Evolutionary conservation across 2,797 vertebrate genomes (phyloP), one percentile per base, ranked within the genome.

Genomic region (Ispidina lecontei): DNA sequence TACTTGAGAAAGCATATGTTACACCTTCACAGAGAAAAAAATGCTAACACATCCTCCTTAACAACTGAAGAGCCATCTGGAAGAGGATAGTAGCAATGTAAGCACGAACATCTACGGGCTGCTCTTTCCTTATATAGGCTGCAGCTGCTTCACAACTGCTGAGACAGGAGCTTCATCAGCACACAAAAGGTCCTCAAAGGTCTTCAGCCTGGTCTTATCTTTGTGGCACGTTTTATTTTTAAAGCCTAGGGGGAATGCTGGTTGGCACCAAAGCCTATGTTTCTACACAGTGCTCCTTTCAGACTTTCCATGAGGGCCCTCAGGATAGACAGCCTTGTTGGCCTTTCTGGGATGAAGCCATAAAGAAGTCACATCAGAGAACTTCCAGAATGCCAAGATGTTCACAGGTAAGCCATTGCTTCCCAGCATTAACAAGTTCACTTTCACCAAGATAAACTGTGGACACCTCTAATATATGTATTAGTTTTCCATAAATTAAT

Each of bases 21-120:
- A 28, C 14, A 59, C 23, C 26, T 83, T 62, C 49, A 47, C 10
- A 25, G 46, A 41, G 8, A 44, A 94, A 78, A 84, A 64, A 37
- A 37, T 19, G 41, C 62, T 58, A 70, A 51, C 1, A 0, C 16
- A 37, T 74, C 49, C 29, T 59, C 37, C 26, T 19, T 33, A 88
- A 49, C 31, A 78, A 63, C 31, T 90, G 56, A 60, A 80, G 28
- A 88, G 47, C 80, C 81, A 93, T 68, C 84, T 93, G 89, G 89
- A 94, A 86, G 56, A 47, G n/a, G 18, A 7, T 10, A 41, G 33
- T 56, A 0, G 0, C 28, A n/a, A 33, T 52, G 37, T 35, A 87
- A 77, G 47, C 58, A 59, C 9, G 3, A 22, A 58, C 44, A 56
- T 73, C 74, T 80, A 37, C 44, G n/a, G 31, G 25, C 9, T 81